phyloP scores from a whole-genome alignment of 37 sponge, comb jelly and placozoan genomes.

The Agelas oroides region DNA sequence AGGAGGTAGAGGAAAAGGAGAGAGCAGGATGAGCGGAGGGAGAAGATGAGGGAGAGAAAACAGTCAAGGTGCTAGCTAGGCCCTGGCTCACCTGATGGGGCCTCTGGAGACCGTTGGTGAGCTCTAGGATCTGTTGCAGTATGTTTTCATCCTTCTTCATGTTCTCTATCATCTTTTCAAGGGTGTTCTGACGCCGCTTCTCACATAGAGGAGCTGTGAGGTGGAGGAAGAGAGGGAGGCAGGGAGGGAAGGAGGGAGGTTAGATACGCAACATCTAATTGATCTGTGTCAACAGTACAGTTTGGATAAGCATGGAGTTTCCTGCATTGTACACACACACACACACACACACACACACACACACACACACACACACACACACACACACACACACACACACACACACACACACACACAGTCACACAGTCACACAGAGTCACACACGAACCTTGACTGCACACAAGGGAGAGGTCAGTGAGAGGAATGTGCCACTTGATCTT shows the following conservation, averaged over 20 bases:
- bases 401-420: constrained; percentile 19
- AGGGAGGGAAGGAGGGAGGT: background rate
- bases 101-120: constrained; percentile 20
- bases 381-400: constrained; percentile 48
- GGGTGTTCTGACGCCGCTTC: constrained; percentile 35
- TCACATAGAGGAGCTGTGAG: constrained; percentile 41
- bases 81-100: constrained; percentile 59
- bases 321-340: constrained; percentile 14
- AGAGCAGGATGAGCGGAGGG: background rate
- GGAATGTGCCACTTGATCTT: constrained; percentile 65
- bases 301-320: too few relatives aligned
- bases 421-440: background rate
- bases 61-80: too few relatives aligned
- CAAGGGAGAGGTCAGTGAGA: constrained; percentile 40
- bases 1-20: background rate
- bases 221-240: too few relatives aligned
- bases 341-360: constrained; percentile 30
- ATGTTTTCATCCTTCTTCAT: constrained; percentile 56
- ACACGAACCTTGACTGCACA: constrained; percentile 45
- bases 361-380: constrained; percentile 26
- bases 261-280: too few relatives aligned
- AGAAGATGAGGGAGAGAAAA: too few relatives aligned
- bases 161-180: constrained; percentile 67
- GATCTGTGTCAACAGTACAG: too few relatives aligned
- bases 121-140: constrained; percentile 54